Percentiles rank a stretch among this genome's conserved stretches.
Evolutionary conservation across 1,140 invertebrate genomes (phyloP).

Genomic region (Atta cephalotes): DNA sequence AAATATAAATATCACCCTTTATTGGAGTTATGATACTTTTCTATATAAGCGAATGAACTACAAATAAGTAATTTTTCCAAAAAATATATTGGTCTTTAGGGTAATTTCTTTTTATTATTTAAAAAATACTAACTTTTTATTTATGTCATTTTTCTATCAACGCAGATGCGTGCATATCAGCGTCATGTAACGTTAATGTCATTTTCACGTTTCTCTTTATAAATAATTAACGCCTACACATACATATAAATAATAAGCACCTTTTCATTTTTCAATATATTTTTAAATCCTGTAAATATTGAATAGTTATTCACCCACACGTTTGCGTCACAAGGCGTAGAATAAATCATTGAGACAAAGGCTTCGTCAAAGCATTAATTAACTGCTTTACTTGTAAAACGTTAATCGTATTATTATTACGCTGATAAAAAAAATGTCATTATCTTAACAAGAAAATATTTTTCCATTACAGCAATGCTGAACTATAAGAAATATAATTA

Average conservation of each 20-base stretch:
- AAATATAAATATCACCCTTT: no score
- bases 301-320: constrained; percentile 1
- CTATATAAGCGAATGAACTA: no score
- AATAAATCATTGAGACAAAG: constrained; percentile 32
- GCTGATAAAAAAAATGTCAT: not conserved
- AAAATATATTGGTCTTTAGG: no score
- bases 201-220: not conserved
- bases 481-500: not conserved
- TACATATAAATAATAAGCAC: constrained; percentile 5
- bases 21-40: no score
- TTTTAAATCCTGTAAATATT: constrained; percentile 28
- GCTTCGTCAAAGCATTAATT: not conserved
- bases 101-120: no score
- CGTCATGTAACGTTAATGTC: constrained; percentile 10
- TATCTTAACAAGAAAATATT: not conserved
- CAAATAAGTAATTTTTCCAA: no score
- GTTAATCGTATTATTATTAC: constrained; percentile 25
- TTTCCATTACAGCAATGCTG: not conserved
- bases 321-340: constrained; percentile 27
- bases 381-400: not conserved
- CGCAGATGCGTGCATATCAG: not conserved
- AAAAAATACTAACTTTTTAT: no score
- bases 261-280: not conserved
- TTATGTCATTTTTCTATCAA: no score
- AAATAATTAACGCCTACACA: not conserved